These are phyloP conservation scores for Eupsilia transversa DNA, from an alignment of 2,888 invertebrate species.

Conservation along the genomic window DNA sequence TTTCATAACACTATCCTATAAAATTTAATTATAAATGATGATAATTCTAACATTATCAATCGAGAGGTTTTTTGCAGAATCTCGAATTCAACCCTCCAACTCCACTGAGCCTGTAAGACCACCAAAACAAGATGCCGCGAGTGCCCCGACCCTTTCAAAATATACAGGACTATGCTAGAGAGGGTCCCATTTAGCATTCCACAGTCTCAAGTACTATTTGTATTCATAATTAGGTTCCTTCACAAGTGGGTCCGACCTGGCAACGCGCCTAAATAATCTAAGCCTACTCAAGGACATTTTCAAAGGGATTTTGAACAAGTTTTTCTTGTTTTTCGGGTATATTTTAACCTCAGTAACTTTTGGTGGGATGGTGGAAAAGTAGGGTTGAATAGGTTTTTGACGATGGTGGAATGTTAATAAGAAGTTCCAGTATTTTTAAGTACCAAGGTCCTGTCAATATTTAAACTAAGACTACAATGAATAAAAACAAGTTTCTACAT, in stretches of 20 bases:
- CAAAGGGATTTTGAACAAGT: slow-evolving; percentile 34
- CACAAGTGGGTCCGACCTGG: slow-evolving; percentile 44
- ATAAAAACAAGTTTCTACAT: not conserved
- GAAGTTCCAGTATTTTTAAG: not conserved
- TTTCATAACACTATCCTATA: too few relatives aligned
- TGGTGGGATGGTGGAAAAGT: not conserved
- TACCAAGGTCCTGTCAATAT: too few relatives aligned
- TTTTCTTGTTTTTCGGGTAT: slow-evolving; percentile 28
- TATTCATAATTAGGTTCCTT: slow-evolving; percentile 56
- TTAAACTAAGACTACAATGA: not conserved
- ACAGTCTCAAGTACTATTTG: slow-evolving; percentile 47
- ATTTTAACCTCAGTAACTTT: slow-evolving; percentile 17
- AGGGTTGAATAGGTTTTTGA: slow-evolving; percentile 6
- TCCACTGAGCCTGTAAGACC: not conserved
- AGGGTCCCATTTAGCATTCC: slow-evolving; percentile 43
- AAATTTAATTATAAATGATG: too few relatives aligned
- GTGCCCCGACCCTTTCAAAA: not conserved
- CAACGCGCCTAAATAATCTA: slow-evolving; percentile 44
- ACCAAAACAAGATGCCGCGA: slow-evolving; percentile 10
- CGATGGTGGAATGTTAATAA: slow-evolving; percentile 4
- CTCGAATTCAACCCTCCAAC: not conserved
- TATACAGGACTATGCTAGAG: slow-evolving; percentile 21
- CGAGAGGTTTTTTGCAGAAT: not conserved
- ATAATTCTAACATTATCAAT: too few relatives aligned
- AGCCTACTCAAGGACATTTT: slow-evolving; percentile 43